Base-by-base conservation (phyloP, 2,888 invertebrate genomes). In the Thysanoteuthis rhombus region DNA sequence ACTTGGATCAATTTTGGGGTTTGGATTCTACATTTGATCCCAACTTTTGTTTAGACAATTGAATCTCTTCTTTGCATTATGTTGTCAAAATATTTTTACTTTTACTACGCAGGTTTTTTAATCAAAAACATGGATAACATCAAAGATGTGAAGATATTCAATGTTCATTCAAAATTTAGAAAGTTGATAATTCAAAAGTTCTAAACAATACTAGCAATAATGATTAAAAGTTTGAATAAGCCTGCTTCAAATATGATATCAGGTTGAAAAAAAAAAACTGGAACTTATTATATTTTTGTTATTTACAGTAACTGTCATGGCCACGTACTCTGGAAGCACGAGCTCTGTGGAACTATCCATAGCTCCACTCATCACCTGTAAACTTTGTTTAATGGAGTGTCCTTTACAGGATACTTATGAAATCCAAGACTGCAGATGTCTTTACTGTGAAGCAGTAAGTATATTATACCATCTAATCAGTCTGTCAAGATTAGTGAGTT, bases 361-460 rank as follows among this genome's bases (percentile, higher is more conserved):
- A 92, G 96, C 96, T 93, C 96, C 96, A 6, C 94, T 96, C 47
- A 96, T 96, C 90, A 96, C 96, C 0, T 96, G 96, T 94, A 95
- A 95, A 93, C 95, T 97, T 45, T 97, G 97, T 94, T 95, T 97
- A 93, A 94, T 94, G 92, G 97, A 97, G 93, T 95, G 95, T 93
- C 94, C 95, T 0, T 95, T 95, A 40, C 94, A 94, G 36, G 96
- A 96, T 42, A 96, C 96, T 95, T 96, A 96, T 93, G 96, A 96
- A 93, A 94, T 96, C 58, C 93, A 95, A 2, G 96, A 96, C 90
- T 97, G 96, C 95, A 95, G 96, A 94, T 96, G 96, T 95, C 95
- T 97, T 45, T 96, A 96, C 94, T 96, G 96, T 95, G 95, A 95
- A 94, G 94, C 94, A 94, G 96, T 96, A 94, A 95, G 96, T 95